These are phyloP conservation scores for Mythimna pallens DNA, from an alignment of 2,888 invertebrate species.

Conservation along the genomic window DNA sequence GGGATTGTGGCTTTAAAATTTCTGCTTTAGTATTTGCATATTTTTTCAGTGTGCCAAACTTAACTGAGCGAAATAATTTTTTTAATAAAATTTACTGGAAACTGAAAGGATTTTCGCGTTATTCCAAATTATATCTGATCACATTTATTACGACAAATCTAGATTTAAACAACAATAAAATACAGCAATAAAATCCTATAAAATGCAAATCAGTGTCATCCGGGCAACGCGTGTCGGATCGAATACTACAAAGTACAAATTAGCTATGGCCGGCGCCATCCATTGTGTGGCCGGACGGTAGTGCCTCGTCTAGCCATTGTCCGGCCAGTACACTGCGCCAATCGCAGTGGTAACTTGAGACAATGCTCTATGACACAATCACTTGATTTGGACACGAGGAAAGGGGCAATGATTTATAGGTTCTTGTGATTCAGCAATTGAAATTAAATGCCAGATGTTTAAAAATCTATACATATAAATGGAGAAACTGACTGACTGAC, in stretches of 20 bases:
- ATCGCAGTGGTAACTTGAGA: slow-evolving; percentile 42
- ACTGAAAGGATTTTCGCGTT: neutral
- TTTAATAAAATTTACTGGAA: neutral
- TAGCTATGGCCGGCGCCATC: slow-evolving; percentile 58
- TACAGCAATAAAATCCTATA: slow-evolving; percentile 16
- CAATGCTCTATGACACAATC: slow-evolving; percentile 56
- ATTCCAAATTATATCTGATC: neutral
- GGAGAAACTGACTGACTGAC: too few species aligned
- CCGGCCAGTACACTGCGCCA: slow-evolving; percentile 30
- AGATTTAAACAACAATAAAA: slow-evolving; percentile 11
- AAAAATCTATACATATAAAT: too few species aligned
- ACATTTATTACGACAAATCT: slow-evolving; percentile 2
- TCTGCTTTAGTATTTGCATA: neutral
- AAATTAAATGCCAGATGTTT: slow-evolving; percentile 12
- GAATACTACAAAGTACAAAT: slow-evolving; percentile 51
- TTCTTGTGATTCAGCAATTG: neutral
- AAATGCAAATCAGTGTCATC: slow-evolving; percentile 46
- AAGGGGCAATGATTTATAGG: slow-evolving; percentile 15
- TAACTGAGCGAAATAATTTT: neutral
- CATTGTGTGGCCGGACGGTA: slow-evolving; percentile 58
- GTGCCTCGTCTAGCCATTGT: slow-evolving; percentile 61
- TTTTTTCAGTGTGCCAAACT: slow-evolving; percentile 3
- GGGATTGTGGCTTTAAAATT: slow-evolving; percentile 12
- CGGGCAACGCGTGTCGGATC: slow-evolving; percentile 28
- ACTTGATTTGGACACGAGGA: slow-evolving; percentile 33